phyloP scores from a whole-genome alignment of 2,888 invertebrate species.

The Tetranychus piercei region DNA sequence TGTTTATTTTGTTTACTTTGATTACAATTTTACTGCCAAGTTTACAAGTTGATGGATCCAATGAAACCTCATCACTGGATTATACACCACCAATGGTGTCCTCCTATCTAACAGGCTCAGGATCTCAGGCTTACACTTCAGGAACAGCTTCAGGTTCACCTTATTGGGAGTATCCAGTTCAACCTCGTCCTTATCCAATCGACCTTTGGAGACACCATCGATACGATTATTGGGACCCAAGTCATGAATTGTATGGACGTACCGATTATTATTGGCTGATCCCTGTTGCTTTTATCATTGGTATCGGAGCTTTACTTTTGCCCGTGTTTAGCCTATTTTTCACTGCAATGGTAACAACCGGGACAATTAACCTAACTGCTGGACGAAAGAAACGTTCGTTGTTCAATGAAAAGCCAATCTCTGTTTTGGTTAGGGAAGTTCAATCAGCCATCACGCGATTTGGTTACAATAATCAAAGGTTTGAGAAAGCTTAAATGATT shows the following conservation, averaged over 20 bases:
- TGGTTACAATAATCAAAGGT: neutral
- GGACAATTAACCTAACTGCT: slow-evolving; percentile 21
- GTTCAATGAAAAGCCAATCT: neutral
- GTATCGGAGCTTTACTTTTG: slow-evolving; percentile 25
- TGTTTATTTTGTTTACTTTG: neutral
- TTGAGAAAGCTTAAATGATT: neutral
- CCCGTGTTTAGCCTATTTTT: slow-evolving; percentile 26
- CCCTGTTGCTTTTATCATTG: slow-evolving; percentile 25
- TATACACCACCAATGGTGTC: neutral
- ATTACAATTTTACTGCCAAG: neutral
- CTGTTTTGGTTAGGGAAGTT: neutral
- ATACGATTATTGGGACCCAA: slow-evolving; percentile 9
- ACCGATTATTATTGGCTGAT: slow-evolving; percentile 23
- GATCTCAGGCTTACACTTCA: neutral
- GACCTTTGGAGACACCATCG: slow-evolving; percentile 9
- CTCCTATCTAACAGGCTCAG: neutral
- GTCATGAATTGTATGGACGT: slow-evolving; percentile 2
- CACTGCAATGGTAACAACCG: slow-evolving; percentile 25
- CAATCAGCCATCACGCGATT: neutral
- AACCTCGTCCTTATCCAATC: neutral
- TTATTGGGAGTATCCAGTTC: neutral
- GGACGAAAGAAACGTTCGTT: slow-evolving; percentile 16
- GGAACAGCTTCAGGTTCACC: neutral
- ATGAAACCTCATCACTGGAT: neutral
- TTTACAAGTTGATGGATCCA: neutral